phyloP scores from a whole-genome alignment of 2,888 invertebrate species.

The Oxystoma pomonae region DNA sequence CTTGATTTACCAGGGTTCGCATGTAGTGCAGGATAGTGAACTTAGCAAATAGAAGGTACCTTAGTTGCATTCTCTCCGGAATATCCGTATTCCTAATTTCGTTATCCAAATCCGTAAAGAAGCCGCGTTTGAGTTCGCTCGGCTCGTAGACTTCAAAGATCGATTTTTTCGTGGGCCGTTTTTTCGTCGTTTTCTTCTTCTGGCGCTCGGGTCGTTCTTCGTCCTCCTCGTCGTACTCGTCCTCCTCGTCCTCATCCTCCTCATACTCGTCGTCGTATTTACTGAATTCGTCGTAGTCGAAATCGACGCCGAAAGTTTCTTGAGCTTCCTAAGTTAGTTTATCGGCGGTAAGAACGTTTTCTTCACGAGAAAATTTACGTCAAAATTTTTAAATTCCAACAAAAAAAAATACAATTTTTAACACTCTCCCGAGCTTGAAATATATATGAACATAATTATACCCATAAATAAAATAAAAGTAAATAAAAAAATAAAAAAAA shows the following conservation, averaged over 20 bases:
- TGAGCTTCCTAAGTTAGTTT: slow-evolving; percentile 90
- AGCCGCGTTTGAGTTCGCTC: slow-evolving; percentile 91
- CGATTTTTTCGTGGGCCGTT: slow-evolving; percentile 76
- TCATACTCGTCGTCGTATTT: slow-evolving; percentile 85
- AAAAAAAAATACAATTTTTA: too few species aligned
- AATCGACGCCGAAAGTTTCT: slow-evolving; percentile 99
- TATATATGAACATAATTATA: too few species aligned
- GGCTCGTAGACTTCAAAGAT: slow-evolving; percentile 97
- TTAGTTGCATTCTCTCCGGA: slow-evolving; percentile 87
- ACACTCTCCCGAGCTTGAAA: too few species aligned
- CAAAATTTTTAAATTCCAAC: too few species aligned
- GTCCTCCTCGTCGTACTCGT: slow-evolving; percentile 73
- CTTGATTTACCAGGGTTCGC: too few species aligned
- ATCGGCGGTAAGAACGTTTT: too few species aligned
- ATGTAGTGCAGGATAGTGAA: too few species aligned
- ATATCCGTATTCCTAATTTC: slow-evolving; percentile 85
- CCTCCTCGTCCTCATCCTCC: slow-evolving; percentile 76
- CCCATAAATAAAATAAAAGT: too few species aligned
- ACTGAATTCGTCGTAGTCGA: slow-evolving; percentile 88
- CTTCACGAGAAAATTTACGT: too few species aligned
- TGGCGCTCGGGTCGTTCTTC: slow-evolving; percentile 54
- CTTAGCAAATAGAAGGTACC: too few species aligned
- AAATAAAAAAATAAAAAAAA: too few species aligned
- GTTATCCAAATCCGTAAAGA: slow-evolving; percentile 91
- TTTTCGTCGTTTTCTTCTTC: slow-evolving; percentile 71